Conservation (phyloP, 2,888 invertebrate genomes). For the Sisyra terminalis region DNA sequence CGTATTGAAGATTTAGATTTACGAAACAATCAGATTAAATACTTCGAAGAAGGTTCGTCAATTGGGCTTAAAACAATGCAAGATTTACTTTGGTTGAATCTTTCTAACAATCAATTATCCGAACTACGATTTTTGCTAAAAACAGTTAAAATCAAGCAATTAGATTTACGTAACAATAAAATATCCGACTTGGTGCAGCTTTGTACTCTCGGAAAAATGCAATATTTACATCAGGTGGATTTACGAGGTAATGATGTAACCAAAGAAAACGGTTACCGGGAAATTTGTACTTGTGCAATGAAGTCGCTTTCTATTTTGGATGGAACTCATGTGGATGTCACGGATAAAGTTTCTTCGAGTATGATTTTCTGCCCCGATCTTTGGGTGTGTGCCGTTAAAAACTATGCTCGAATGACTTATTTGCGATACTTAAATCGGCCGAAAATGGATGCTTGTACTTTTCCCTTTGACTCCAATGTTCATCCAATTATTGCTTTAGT, state of each 20-base stretch:
- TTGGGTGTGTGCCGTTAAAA: slow-evolving; percentile 18
- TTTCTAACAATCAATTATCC: slow-evolving; percentile 35
- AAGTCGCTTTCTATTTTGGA: slow-evolving; percentile 23
- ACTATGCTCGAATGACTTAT: slow-evolving; percentile 19
- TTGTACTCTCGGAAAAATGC: slow-evolving; percentile 19
- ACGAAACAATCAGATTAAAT: slow-evolving; percentile 36
- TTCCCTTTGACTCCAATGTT: slow-evolving; percentile 21
- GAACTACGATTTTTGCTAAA: slow-evolving; percentile 34
- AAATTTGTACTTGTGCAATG: slow-evolving; percentile 22
- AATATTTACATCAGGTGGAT: slow-evolving; percentile 21
- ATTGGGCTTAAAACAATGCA: slow-evolving; percentile 33
- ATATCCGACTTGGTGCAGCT: slow-evolving; percentile 24
- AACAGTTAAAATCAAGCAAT: slow-evolving; percentile 19
- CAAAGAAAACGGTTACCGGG: slow-evolving; percentile 21
- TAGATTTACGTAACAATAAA: slow-evolving; percentile 23
- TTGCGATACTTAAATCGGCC: slow-evolving; percentile 22
- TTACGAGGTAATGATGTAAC: slow-evolving; percentile 22
- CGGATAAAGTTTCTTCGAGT: slow-evolving; percentile 20
- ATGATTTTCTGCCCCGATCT: slow-evolving; percentile 19
- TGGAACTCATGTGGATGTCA: slow-evolving; percentile 19
- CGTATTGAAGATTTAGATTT: slow-evolving; percentile 34
- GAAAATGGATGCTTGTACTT: slow-evolving; percentile 20
- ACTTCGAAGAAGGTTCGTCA: slow-evolving; percentile 25
- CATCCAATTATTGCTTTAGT: slow-evolving; percentile 26
- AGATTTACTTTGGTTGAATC: slow-evolving; percentile 32